Evolutionary conservation across 1,140 invertebrate species (phyloP).

Genomic region (Gryllus bimaculatus): DNA sequence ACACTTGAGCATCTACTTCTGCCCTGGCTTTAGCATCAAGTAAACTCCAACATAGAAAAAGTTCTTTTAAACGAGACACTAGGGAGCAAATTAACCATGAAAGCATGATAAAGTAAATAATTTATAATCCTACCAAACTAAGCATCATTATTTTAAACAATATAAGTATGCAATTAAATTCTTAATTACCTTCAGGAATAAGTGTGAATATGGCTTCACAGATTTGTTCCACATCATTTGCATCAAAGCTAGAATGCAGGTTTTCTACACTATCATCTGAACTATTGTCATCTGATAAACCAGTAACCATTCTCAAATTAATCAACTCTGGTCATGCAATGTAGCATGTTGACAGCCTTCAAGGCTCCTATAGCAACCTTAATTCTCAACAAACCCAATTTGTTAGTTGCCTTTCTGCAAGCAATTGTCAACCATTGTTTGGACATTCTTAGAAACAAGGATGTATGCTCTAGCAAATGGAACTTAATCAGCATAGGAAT

Average conservation of each 20-base stretch:
- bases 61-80: neutral
- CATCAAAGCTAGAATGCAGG: slow-evolving; percentile 2
- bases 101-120: neutral
- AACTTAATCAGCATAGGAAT: too few species aligned
- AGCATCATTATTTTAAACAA: too few species aligned
- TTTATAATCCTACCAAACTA: too few species aligned
- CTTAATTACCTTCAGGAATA: slow-evolving; percentile 12
- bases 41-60: neutral
- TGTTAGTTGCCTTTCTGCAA: too few species aligned
- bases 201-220: slow-evolving; percentile 17
- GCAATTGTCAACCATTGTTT: too few species aligned
- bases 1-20: neutral
- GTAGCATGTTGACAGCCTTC: neutral
- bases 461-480: too few species aligned
- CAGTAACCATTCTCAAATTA: neutral
- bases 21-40: neutral
- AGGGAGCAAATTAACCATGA: neutral
- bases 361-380: neutral
- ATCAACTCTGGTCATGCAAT: neutral
- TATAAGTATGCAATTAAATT: too few species aligned
- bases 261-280: neutral
- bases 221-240: slow-evolving; percentile 14
- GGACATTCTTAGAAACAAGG: too few species aligned
- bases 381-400: neutral
- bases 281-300: neutral